Evolutionary conservation across 2,888 invertebrate genomes (phyloP).

Genomic region (Alsophila aescularia): DNA sequence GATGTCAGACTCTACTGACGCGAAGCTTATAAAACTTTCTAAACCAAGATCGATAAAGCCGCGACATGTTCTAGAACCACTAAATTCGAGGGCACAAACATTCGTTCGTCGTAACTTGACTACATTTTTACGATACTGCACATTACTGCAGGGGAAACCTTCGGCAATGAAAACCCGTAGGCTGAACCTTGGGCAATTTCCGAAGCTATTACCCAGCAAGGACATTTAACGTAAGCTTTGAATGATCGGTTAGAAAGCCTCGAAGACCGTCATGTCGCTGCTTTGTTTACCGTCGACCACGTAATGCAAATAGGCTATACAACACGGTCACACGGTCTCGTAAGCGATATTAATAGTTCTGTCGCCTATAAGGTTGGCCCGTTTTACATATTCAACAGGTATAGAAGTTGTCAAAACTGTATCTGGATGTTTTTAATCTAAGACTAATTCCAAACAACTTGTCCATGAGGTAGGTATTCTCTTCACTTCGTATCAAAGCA

Average conservation of each 20-base stretch:
- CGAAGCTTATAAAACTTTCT: conserved; percentile 15
- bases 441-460: background rate
- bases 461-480: background rate
- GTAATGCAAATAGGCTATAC: conserved; percentile 11
- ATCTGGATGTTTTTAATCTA: background rate
- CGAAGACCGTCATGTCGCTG: background rate
- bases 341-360: conserved; percentile 37
- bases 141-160: background rate
- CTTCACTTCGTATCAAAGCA: background rate
- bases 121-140: background rate
- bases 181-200: background rate
- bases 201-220: conserved; percentile 1
- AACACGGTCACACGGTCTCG: conserved; percentile 54
- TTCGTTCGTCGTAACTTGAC: too few species aligned
- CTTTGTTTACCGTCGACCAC: conserved; percentile 30
- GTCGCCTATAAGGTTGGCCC: conserved; percentile 18
- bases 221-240: conserved; percentile 8
- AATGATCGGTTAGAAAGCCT: conserved; percentile 27
- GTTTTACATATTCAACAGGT: conserved; percentile 14
- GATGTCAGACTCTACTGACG: conserved; percentile 17
- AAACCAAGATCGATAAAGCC: conserved; percentile 15
- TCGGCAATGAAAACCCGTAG: background rate
- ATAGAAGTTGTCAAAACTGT: conserved; percentile 4
- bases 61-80: background rate
- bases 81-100: too few species aligned